phyloP scores from a whole-genome alignment of 2,888 invertebrate species.

The Panzeria rudis region DNA sequence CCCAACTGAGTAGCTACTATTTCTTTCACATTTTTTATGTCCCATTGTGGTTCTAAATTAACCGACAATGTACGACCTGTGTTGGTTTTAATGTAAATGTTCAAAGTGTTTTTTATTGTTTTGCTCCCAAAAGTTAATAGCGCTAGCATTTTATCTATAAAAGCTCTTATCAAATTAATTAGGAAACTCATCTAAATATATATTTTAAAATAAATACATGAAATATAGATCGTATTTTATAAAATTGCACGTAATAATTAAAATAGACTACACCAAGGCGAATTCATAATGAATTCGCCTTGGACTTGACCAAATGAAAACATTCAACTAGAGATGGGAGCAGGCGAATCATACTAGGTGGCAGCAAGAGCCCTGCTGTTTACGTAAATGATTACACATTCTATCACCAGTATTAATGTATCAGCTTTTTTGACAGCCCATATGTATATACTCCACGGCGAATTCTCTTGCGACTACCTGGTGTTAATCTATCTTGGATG shows the following conservation, averaged over 20 bases:
- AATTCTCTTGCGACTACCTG: no score
- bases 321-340: no score
- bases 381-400: no score
- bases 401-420: no score
- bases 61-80: constrained; percentile 87
- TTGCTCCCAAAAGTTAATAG: constrained; percentile 87
- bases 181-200: constrained; percentile 85
- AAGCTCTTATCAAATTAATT: constrained; percentile 85
- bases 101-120: constrained; percentile 86
- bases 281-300: no score
- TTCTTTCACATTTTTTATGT: constrained; percentile 89
- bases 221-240: constrained; percentile 4
- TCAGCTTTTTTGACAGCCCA: no score
- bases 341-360: no score
- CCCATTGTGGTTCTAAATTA: constrained; percentile 89
- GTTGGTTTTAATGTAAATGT: constrained; percentile 88
- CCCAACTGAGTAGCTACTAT: constrained; percentile 88
- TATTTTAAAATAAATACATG: neutral
- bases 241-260: constrained; percentile 40
- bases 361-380: no score
- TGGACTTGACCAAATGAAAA: no score
- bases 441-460: no score
- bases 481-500: no score
- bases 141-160: constrained; percentile 87
- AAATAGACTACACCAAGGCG: no score